Evolutionary conservation across 2,888 invertebrate genomes (phyloP).

Genomic region (Linnaemya vulpina): DNA sequence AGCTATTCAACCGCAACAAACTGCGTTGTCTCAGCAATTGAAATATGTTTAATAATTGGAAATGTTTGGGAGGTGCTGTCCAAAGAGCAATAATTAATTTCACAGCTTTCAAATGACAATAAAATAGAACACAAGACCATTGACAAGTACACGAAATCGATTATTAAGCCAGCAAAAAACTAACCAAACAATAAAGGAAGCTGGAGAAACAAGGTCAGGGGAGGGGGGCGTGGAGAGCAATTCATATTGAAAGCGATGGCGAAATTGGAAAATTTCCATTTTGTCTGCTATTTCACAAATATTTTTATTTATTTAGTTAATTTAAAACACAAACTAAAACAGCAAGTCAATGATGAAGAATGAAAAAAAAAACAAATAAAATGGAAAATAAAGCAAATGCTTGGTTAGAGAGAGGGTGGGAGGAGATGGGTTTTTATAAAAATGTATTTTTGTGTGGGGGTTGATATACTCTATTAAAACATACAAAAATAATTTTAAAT

Average conservation of each 20-base stretch:
- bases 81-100: constrained; percentile 27
- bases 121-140: constrained; percentile 1
- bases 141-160: neutral
- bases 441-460: constrained; percentile 9
- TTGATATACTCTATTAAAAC: constrained; percentile 12
- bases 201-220: neutral
- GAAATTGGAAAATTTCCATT: constrained; percentile 9
- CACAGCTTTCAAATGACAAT: neutral
- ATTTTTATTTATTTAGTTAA: constrained; percentile 4
- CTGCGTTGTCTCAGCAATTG: neutral
- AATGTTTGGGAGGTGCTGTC: constrained; percentile 13
- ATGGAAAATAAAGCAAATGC: constrained; percentile 10
- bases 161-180: neutral
- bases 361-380: neutral
- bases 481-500: constrained; percentile 49
- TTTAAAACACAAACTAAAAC: constrained; percentile 14
- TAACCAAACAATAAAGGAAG: neutral
- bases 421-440: neutral
- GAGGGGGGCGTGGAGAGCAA: neutral
- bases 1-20: neutral
- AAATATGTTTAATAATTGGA: constrained; percentile 1
- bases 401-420: neutral
- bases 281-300: constrained; percentile 26
- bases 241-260: neutral
- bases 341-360: constrained; percentile 25